phyloP scores from a whole-genome alignment of 1,140 invertebrate species.

The Diorhabda carinulata region DNA sequence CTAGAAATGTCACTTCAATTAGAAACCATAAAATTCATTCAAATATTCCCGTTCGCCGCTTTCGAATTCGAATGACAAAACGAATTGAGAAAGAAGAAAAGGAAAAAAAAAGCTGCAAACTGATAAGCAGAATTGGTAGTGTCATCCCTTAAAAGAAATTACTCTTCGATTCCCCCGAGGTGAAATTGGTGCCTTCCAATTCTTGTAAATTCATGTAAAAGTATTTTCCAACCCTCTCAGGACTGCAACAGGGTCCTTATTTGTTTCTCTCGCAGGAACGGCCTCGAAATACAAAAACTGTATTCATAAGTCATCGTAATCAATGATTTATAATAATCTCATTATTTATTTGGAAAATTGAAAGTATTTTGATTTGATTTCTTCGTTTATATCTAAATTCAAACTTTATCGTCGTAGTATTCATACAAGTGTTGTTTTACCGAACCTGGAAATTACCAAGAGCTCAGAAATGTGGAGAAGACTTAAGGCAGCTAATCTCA shows the following conservation, averaged over 20 bases:
- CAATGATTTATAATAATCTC: no score
- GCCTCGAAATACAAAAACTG: neutral
- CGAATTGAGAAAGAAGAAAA: conserved; percentile 15
- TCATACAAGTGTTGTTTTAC: no score
- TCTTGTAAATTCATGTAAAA: conserved; percentile 21
- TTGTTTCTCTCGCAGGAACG: conserved; percentile 5
- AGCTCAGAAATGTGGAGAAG: no score
- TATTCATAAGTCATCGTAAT: no score
- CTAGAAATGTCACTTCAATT: neutral
- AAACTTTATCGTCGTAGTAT: no score
- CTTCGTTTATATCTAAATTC: no score
- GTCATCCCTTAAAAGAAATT: conserved; percentile 22
- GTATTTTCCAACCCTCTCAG: conserved; percentile 18
- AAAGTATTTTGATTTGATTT: no score
- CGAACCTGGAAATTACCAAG: no score
- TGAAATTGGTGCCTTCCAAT: conserved; percentile 24
- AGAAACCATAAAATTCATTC: conserved; percentile 1
- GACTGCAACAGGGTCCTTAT: conserved; percentile 18
- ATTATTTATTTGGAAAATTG: no score
- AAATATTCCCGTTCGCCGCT: neutral
- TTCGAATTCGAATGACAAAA: conserved; percentile 9
- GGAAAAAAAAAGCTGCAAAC: conserved; percentile 13
- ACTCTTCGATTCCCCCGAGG: conserved; percentile 23
- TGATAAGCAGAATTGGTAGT: conserved; percentile 24
- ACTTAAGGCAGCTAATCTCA: no score